These are phyloP conservation scores for Alces alces DNA, from an alignment of 2,113 vertebrate species.

Conservation along the genomic window DNA sequence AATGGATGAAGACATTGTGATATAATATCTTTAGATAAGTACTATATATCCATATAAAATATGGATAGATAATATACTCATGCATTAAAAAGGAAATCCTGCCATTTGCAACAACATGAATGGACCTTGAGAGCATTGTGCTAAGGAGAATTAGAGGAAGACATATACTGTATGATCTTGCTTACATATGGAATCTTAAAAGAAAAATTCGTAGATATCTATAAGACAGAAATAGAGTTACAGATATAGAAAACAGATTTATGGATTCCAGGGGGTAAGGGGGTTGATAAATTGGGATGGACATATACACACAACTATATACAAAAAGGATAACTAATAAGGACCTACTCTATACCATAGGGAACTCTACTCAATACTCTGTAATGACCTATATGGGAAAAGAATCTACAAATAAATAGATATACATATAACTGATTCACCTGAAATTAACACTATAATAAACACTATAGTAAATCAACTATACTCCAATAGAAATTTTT, in stretches of 20 bases:
- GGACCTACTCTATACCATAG: background rate
- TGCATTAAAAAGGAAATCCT: background rate
- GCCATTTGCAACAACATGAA: background rate
- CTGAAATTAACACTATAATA: background rate
- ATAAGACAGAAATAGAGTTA: background rate
- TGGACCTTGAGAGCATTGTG: background rate
- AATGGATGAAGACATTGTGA: background rate
- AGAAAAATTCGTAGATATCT: background rate
- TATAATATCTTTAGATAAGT: background rate
- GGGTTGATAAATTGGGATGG: background rate
- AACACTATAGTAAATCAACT: background rate
- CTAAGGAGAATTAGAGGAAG: background rate
- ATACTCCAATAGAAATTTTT: background rate
- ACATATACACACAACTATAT: background rate
- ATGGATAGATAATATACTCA: background rate
- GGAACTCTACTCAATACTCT: background rate
- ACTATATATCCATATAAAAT: background rate
- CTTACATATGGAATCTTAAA: background rate
- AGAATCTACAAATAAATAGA: background rate
- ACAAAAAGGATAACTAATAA: background rate
- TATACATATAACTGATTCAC: background rate
- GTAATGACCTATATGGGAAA: background rate
- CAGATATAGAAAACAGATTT: background rate
- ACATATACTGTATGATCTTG: background rate
- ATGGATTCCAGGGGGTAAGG: background rate